A percentile compares a stretch with the other conserved stretches of the same genome.
Evolutionary conservation across 2,888 invertebrate genomes (phyloP).

Genomic region (Idaea aversata): DNA sequence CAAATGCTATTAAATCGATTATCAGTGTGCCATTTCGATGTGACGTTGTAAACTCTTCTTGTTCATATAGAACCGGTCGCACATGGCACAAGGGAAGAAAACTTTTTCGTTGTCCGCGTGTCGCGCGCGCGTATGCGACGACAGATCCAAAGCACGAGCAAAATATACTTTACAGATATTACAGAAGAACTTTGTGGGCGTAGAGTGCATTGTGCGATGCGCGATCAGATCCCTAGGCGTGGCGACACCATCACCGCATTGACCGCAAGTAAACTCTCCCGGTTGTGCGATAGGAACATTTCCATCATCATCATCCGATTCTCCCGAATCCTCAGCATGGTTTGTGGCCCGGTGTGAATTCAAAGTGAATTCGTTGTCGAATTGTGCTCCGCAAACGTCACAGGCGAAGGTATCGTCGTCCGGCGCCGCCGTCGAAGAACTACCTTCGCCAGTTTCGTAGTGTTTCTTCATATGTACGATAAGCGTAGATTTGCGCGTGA

Average conservation of each 20-base stretch:
- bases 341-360: slow-evolving; percentile 81
- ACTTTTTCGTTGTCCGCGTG: slow-evolving; percentile 76
- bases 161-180: slow-evolving; percentile 81
- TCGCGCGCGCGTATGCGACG: slow-evolving; percentile 72
- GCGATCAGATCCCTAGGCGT: slow-evolving; percentile 77
- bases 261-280: slow-evolving; percentile 76
- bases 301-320: slow-evolving; percentile 68
- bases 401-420: slow-evolving; percentile 71
- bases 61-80: slow-evolving; percentile 79
- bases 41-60: slow-evolving; percentile 78
- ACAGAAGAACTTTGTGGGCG: slow-evolving; percentile 77
- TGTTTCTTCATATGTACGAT: slow-evolving; percentile 83
- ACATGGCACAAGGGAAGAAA: slow-evolving; percentile 81
- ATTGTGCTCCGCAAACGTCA: slow-evolving; percentile 81
- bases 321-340: slow-evolving; percentile 68
- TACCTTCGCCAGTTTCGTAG: slow-evolving; percentile 68
- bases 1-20: slow-evolving; percentile 15
- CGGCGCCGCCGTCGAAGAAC: slow-evolving; percentile 46
- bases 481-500: slow-evolving; percentile 82
- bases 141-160: slow-evolving; percentile 65
- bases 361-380: slow-evolving; percentile 78
- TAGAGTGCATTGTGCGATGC: slow-evolving; percentile 78
- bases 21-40: slow-evolving; percentile 78
- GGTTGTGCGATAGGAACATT: slow-evolving; percentile 52
- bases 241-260: slow-evolving; percentile 79